phyloP scores from a whole-genome alignment of 2,113 vertebrate species.

The Typhlomys cinereus region DNA sequence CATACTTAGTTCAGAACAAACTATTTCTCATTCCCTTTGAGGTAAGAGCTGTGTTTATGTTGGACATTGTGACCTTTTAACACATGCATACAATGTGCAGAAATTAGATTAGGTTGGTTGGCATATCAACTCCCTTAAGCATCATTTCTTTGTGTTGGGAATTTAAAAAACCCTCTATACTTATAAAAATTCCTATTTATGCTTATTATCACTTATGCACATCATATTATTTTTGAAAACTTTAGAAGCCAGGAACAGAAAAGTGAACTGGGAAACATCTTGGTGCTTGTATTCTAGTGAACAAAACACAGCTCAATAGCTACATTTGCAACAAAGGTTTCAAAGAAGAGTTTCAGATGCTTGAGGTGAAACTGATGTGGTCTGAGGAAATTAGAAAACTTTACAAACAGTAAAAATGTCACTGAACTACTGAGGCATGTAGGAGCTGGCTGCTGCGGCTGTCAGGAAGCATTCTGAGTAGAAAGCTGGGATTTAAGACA shows the following conservation, averaged over 20 bases:
- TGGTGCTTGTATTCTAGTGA: not conserved
- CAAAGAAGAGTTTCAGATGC: not conserved
- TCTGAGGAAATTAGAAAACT: not conserved
- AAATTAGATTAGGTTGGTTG: not conserved
- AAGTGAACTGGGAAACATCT: not conserved
- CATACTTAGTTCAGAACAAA: not conserved
- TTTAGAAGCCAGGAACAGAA: not conserved
- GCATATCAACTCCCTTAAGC: not conserved
- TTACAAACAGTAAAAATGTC: not conserved
- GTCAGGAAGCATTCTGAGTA: not conserved
- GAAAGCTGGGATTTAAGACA: not conserved
- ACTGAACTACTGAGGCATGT: not conserved
- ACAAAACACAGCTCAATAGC: not conserved
- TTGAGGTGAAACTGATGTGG: no score
- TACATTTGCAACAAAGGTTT: not conserved
- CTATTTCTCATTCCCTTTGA: no score
- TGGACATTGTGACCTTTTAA: not conserved
- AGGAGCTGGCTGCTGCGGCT: not conserved
- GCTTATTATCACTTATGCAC: no score
- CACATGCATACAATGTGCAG: not conserved
- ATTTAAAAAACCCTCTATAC: not conserved
- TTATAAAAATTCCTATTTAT: no score
- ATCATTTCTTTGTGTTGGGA: no score
- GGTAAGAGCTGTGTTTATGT: no score
- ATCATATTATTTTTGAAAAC: no score